Conservation (phyloP, 2,797 vertebrate genomes). For the Epinephelus awoara region DNA sequence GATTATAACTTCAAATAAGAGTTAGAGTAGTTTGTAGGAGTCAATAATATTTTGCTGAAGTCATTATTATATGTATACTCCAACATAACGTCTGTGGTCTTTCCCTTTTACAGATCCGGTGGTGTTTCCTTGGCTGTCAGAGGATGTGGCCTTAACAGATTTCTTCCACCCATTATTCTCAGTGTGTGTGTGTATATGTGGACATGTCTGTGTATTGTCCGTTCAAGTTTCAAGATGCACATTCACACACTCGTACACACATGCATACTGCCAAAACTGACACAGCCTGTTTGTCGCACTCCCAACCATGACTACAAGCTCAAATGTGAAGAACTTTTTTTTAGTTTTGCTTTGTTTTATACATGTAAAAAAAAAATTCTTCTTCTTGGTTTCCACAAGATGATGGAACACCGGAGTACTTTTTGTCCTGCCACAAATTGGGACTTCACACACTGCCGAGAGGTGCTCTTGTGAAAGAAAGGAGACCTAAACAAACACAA, state of each 20-base stretch:
- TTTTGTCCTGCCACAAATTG: constrained; percentile 81
- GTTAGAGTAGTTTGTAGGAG: neutral
- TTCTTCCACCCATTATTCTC: constrained; percentile 88
- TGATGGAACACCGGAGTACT: constrained; percentile 82
- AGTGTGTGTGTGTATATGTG: constrained; percentile 79
- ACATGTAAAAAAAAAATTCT: constrained; percentile 66
- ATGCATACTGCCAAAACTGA: constrained; percentile 91
- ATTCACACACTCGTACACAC: constrained; percentile 84
- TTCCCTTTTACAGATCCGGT: constrained; percentile 79
- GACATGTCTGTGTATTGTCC: constrained; percentile 84
- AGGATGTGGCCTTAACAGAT: constrained; percentile 90
- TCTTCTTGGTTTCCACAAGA: constrained; percentile 82
- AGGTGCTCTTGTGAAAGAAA: constrained; percentile 80
- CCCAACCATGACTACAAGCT: constrained; percentile 89
- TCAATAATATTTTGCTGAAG: neutral
- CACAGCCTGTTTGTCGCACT: constrained; percentile 87
- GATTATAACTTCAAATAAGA: neutral
- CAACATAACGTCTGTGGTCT: constrained; percentile 40
- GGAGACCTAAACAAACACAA: constrained; percentile 83
- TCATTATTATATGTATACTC: neutral
- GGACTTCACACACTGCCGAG: constrained; percentile 86
- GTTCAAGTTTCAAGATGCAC: constrained; percentile 84
- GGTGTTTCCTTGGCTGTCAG: constrained; percentile 85
- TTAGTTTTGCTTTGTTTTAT: constrained; percentile 76
- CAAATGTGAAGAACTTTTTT: constrained; percentile 90